Evolutionary conservation across 2,797 vertebrate genomes (phyloP), one percentile per base, ranked within the genome.

Genomic region (Perdix hodgsoniae): DNA sequence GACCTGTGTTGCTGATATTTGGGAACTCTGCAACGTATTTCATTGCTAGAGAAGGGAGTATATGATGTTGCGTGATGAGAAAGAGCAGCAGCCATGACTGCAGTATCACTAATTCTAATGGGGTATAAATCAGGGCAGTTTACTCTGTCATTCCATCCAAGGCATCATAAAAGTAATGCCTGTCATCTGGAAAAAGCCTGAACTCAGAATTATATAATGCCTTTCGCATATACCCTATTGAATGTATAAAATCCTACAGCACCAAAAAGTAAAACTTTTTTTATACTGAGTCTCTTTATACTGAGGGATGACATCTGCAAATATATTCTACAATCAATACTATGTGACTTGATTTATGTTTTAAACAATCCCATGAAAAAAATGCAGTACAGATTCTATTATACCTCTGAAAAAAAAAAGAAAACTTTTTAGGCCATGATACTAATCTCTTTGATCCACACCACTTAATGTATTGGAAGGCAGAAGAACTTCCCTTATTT

Each of bases 141-240:
- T 79, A 47, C 40, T 71, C 71, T 88, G 91, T 80, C 87, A 47
- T 88, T 90, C 83, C 29, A 61, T 86, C 83, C 87, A 88, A 83
- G 64, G 60, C 83, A 95, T 92, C 93, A 94, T 93, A 95, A 95
- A 96, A 94, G 91, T 93, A 94, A 91, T 10, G 37, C 91, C 74
- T 91, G 85, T 94, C 3, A 1, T 92, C 93, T 96, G 94, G 95
- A 94, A 95, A 94, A 92, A 92, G 65, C 90, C 89, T 86, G 10
- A 90, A 73, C 89, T 83, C 70, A 92, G 79, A 88, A 93, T 91
- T 88, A 86, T 73, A 76, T 88, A 95, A 96, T 95, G 83, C n/a
- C 47, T 96, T 96, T 95, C 0, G 1, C 95, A 96, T 92, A 71
- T 22, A 0, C 42, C n/a, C 57, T 47, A 49, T 23, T 57, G 77